Evolutionary conservation across 2,797 vertebrate species (phyloP).

Genomic region (Danio kyathit): DNA sequence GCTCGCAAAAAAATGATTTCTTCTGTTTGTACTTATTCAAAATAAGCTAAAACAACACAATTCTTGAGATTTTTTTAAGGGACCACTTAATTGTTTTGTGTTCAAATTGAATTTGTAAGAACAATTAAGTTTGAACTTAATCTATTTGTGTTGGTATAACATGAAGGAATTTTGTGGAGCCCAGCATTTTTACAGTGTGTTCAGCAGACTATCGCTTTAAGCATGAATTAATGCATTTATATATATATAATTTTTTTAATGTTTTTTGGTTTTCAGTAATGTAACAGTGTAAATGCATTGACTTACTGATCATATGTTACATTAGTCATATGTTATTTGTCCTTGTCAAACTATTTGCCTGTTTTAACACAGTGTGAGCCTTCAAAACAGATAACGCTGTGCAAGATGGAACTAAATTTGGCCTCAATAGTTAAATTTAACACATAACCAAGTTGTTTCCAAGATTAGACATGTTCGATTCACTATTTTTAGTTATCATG

Average conservation of each 20-base stretch:
- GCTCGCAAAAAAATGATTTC: no score
- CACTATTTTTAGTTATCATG: constrained; percentile 25
- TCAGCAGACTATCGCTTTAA: no score
- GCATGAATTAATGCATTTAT: no score
- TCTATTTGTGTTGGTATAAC: no score
- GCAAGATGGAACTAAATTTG: neutral
- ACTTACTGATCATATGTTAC: neutral
- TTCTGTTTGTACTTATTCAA: no score
- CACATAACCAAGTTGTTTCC: neutral
- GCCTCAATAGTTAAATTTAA: constrained; percentile 7
- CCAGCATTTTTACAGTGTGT: no score
- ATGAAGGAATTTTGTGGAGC: no score
- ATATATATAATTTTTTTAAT: neutral
- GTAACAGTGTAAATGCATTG: neutral
- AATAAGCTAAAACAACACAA: no score
- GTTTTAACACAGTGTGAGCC: constrained; percentile 41
- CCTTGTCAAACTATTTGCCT: constrained; percentile 21
- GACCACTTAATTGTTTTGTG: no score
- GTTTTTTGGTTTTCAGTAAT: neutral
- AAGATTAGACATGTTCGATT: constrained; percentile 26
- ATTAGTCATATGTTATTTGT: constrained; percentile 5
- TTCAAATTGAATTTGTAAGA: no score
- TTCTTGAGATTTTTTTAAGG: no score
- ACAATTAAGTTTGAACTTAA: no score
- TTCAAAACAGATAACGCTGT: constrained; percentile 23